Evolutionary conservation across 2,888 invertebrate genomes (phyloP).

Genomic region (Bombylius discolor): DNA sequence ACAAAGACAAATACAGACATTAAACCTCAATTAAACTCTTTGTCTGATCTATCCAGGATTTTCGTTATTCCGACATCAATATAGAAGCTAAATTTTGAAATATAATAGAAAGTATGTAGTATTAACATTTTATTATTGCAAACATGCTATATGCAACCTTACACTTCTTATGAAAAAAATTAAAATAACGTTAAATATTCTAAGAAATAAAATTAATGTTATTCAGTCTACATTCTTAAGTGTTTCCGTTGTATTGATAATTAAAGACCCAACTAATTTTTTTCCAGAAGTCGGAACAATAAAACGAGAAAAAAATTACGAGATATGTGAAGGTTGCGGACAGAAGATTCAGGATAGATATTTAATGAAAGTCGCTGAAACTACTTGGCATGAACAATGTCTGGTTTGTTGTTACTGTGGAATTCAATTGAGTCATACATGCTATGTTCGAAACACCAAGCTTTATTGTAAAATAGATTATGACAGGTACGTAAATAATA

Average conservation of each 20-base stretch:
- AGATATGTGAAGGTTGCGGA: constrained; percentile 89
- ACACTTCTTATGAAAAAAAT: too few species aligned
- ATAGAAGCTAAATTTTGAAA: too few species aligned
- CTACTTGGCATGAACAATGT: constrained; percentile 95
- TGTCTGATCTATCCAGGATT: too few species aligned
- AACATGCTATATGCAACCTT: too few species aligned
- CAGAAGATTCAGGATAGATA: constrained; percentile 91
- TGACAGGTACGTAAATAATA: constrained; percentile 56
- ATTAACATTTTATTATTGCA: too few species aligned
- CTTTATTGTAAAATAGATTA: constrained; percentile 96
- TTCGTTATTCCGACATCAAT: too few species aligned
- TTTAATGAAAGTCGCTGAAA: constrained; percentile 85
- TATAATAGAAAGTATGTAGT: too few species aligned
- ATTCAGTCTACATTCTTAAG: not conserved
- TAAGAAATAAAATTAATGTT: not conserved
- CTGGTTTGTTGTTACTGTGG: constrained; percentile 91
- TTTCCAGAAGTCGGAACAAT: constrained; percentile 43
- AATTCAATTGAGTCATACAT: constrained; percentile 77
- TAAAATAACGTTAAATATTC: too few species aligned
- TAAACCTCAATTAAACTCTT: too few species aligned
- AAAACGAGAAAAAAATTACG: constrained; percentile 67
- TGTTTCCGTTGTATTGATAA: not conserved
- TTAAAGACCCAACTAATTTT: not conserved
- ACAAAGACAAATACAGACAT: too few species aligned
- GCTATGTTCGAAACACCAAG: constrained; percentile 87